Evolutionary conservation across 2,797 vertebrate species (phyloP).

Genomic region (Prionace glauca): DNA sequence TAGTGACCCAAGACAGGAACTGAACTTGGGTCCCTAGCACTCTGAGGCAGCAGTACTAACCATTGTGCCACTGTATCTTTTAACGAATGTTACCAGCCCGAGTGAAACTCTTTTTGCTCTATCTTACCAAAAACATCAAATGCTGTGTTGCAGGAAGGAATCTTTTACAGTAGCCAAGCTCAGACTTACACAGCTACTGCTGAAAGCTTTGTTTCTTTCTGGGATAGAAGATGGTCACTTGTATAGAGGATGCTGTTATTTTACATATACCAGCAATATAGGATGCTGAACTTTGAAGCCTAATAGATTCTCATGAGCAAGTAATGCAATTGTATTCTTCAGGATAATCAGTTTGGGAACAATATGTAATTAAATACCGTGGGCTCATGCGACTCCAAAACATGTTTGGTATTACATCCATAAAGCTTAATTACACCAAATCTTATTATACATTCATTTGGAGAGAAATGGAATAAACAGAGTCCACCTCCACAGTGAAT

Average conservation of each 20-base stretch:
- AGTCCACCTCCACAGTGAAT: not conserved
- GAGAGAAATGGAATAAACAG: not conserved
- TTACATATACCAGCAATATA: not conserved
- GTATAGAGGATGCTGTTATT: not conserved
- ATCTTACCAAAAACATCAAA: not conserved
- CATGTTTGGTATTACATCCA: not conserved
- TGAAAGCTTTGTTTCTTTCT: not conserved
- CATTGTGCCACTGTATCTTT: not conserved
- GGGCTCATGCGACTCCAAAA: not conserved
- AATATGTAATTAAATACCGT: not conserved
- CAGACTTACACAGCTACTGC: not conserved
- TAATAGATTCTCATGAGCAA: not conserved
- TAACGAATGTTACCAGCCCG: not conserved
- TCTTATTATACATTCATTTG: not conserved
- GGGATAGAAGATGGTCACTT: not conserved
- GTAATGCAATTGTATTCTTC: not conserved
- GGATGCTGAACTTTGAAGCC: not conserved
- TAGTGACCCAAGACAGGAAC: too few relatives aligned
- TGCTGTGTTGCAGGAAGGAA: not conserved
- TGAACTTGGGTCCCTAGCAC: too few relatives aligned
- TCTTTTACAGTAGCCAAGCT: not conserved
- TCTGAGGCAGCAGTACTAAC: too few relatives aligned
- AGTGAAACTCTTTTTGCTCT: not conserved
- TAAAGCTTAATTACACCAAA: not conserved
- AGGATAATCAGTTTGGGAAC: not conserved